These are phyloP conservation scores for Morone chrysops DNA, from an alignment of 2,113 vertebrate genomes.

Conservation along the genomic window DNA sequence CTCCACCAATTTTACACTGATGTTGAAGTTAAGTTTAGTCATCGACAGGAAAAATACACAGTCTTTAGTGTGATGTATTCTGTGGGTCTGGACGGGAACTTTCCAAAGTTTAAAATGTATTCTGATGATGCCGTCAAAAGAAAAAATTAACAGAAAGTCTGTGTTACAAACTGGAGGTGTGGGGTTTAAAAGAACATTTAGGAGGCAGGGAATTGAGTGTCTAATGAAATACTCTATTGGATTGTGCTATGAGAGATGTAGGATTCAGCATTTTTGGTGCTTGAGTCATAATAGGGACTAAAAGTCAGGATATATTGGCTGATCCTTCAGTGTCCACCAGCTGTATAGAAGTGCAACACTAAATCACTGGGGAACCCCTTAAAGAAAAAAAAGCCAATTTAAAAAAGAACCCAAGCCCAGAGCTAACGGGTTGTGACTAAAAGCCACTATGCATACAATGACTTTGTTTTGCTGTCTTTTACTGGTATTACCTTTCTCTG, in stretches of 20 bases:
- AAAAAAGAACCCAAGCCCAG: neutral
- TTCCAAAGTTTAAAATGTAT: neutral
- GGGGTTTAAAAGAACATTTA: neutral
- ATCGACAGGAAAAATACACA: neutral
- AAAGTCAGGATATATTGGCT: neutral
- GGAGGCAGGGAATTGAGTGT: neutral
- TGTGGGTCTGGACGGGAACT: neutral
- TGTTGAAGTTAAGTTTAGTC: neutral
- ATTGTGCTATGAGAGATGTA: neutral
- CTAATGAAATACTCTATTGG: neutral
- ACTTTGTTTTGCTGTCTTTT: constrained; percentile 16
- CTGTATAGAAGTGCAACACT: neutral
- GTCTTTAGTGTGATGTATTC: neutral
- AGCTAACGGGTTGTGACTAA: neutral
- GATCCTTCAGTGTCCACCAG: too few relatives aligned
- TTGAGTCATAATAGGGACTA: neutral
- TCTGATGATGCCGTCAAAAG: neutral
- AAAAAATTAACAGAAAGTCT: neutral
- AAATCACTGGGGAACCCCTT: neutral
- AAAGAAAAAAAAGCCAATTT: neutral
- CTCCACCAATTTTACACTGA: neutral
- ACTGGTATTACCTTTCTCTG: neutral
- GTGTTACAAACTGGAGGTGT: neutral
- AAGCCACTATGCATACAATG: neutral
- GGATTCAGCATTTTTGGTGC: neutral